phyloP scores from a whole-genome alignment of 1,140 invertebrate species.

The Steinernema feltiae region DNA sequence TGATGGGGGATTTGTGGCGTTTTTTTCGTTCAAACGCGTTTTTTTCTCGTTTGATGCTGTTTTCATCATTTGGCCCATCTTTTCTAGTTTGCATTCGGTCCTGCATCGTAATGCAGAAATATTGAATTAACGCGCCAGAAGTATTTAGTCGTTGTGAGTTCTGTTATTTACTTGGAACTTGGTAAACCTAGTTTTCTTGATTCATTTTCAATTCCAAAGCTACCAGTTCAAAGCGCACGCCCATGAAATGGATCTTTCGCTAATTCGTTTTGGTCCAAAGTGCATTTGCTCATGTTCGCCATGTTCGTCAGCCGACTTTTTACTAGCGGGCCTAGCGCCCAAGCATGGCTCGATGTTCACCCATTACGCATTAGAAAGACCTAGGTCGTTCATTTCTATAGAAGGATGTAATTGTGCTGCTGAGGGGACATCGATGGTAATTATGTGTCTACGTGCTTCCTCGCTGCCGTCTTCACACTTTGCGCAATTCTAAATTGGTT shows the following conservation, averaged over 20 bases:
- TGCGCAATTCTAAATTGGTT: background rate
- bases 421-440: no score
- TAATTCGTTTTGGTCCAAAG: no score
- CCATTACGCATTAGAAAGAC: background rate
- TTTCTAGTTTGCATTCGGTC: background rate
- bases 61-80: background rate
- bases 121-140: background rate
- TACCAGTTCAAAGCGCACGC: no score
- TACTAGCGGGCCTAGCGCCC: no score
- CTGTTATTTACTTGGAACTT: background rate
- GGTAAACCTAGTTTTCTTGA: no score
- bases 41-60: background rate
- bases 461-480: background rate
- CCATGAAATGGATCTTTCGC: no score
- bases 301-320: no score
- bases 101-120: background rate
- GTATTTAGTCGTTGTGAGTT: slow-evolving; percentile 2
- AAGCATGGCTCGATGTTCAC: no score
- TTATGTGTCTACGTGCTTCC: background rate
- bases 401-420: background rate
- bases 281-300: no score
- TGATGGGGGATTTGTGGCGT: background rate
- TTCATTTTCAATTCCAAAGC: no score
- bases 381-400: no score
- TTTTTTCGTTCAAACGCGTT: background rate